Evolutionary conservation across 2,113 vertebrate species (phyloP), one percentile per base, ranked within the genome.

Genomic region (Dipodomys ordii): DNA sequence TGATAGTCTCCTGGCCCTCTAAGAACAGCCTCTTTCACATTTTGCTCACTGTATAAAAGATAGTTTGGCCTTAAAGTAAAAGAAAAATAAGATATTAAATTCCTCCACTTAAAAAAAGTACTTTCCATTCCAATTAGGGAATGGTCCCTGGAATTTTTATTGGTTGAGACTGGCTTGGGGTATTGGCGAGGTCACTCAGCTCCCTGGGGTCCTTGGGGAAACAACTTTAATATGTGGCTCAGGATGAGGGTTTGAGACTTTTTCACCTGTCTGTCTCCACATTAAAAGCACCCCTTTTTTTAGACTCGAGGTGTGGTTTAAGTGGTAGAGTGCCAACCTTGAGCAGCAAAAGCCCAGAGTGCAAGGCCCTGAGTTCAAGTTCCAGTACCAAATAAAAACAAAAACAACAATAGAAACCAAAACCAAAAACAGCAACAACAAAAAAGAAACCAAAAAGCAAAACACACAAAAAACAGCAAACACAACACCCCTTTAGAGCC

Each of bases 41-140:
- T 69, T 81, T 16, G 44, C 25, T 81, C 4, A 7, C 27, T 67
- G 2, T 8, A 57, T 35, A 60, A 89, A 82, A 69, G 44, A 7
- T 94, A 95, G 49, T 97, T 97, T 96, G 91, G 92, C 84, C 95
- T 96, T 95, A 87, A 95, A 97, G 96, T 97, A 68, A 88, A 83
- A 91, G 20, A 62, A 71, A 87, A 93, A 65, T 20, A 57, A 39
- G 60, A 16, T 20, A 62, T 10, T 78, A 25, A 30, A 67, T 62
- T 20, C 23, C 32, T 44, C 35, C 49, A 35, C n/a, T 65, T 88
- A 67, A 67, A 25, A 32, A 25, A 71, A 71, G n/a, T 18, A 44
- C 3, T 19, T 57, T n/a, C 3, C 30, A 46, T 65, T 60, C 39
- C 19, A 46, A 57, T 27, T 4, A 53, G 67, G 62, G 49, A 79